These are phyloP conservation scores for Phanerotoma sp. DNA, from an alignment of 2,888 invertebrate species.

Conservation along the genomic window DNA sequence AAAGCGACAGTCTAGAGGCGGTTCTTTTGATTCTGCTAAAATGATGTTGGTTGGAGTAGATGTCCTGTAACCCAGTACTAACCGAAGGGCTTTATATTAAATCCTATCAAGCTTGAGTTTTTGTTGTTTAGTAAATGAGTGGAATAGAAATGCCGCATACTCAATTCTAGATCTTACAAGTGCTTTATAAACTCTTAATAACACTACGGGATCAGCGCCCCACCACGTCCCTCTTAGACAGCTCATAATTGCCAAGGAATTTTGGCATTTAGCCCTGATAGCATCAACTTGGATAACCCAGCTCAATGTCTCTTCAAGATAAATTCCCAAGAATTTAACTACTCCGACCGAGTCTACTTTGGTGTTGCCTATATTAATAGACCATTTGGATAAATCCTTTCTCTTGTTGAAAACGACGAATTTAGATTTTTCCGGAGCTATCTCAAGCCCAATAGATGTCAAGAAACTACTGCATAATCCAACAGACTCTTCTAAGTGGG, in stretches of 20 bases:
- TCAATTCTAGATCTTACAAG: conserved; percentile 18
- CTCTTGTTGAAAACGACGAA: neutral
- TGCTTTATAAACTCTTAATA: conserved; percentile 13
- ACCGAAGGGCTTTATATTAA: too few relatives aligned
- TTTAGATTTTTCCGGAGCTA: neutral
- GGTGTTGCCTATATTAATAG: neutral
- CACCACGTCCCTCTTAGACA: conserved; percentile 20
- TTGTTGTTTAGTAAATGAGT: conserved; percentile 2
- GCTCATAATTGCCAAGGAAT: conserved; percentile 16
- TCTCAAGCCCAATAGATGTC: neutral
- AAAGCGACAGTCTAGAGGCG: too few relatives aligned
- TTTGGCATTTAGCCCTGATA: conserved; percentile 17
- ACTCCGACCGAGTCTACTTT: neutral
- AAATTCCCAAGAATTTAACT: conserved; percentile 20
- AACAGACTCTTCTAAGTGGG: neutral
- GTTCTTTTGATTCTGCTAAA: too few relatives aligned
- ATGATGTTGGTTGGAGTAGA: too few relatives aligned
- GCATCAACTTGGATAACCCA: conserved; percentile 11
- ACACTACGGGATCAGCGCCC: conserved; percentile 12
- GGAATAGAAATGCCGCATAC: conserved; percentile 10
- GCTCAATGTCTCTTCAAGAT: neutral
- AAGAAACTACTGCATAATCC: neutral
- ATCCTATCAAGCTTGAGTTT: too few relatives aligned
- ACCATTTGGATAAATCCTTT: neutral
- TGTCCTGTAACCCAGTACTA: too few relatives aligned